Evolutionary conservation across 2,888 invertebrate species (phyloP), one percentile per base, ranked within the genome.

Genomic region (Nasonovia ribisnigri): DNA sequence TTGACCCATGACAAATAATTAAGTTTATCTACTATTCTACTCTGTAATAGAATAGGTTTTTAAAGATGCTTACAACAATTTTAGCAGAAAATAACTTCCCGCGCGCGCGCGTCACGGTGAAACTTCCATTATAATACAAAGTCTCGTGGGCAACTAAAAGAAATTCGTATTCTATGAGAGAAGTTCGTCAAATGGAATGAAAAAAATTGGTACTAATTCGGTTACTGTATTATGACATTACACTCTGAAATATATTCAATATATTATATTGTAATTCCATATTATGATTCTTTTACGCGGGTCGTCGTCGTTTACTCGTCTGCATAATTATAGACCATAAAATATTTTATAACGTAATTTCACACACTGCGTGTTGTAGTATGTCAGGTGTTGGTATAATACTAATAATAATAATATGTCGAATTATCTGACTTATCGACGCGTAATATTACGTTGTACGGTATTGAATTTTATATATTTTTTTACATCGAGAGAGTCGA

Each of bases 1-100:
- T 77, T 90, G 67, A 90, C 90, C 90, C 67, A n/a, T 36, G 67
- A 90, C 46, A 67, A 90, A 90, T 90, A 48, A 57, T 26, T 48
- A 3, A 60, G 43, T 89, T 20, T 51, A 24, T 51, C 87, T 6
- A 6, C 67, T 36, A n/a, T 51, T 0, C 20, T 4, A 20, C 20
- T 16, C 60, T 60, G 11, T 60, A n/a, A 6, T 0, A 20, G 10
- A 10, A 84, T 84, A 26, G 84, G 26, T 26, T 1, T 8, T 3
- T 10, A 10, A 13, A 24, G 84, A 43, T 77, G 36, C 36, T 0
- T 5, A 36, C 36, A 36, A 77, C 16, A 36, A 36, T 57, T 57
- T 54, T 24, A 54, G 24, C 54, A 4, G 54, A 57, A 57, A 57
- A 26, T 57, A 8, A 26, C 26, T 57, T 57, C 26, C 6, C 8